These are phyloP conservation scores for Bos javanicus DNA, from an alignment of 2,113 vertebrate species.

Conservation along the genomic window DNA sequence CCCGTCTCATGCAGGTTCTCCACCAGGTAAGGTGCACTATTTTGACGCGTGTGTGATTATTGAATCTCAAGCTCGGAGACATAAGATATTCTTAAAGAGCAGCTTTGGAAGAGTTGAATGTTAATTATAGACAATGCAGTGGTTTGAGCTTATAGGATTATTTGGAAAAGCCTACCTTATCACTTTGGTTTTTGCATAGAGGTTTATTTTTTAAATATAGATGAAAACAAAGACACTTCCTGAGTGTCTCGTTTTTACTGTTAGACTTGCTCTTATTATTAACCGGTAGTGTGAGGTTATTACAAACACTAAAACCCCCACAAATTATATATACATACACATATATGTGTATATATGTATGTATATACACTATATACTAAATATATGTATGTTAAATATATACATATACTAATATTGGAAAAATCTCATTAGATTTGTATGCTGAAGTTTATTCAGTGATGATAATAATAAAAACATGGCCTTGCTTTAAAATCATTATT, in stretches of 20 bases:
- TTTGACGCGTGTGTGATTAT: not conserved
- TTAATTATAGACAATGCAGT: not conserved
- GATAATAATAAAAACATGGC: not conserved
- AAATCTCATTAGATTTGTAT: not conserved
- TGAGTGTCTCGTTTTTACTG: not conserved
- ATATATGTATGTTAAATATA: not conserved
- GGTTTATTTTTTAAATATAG: not conserved
- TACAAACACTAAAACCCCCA: not conserved
- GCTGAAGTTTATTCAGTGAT: not conserved
- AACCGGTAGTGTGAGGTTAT: not conserved
- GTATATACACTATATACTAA: not conserved
- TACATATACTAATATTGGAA: not conserved
- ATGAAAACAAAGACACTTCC: not conserved
- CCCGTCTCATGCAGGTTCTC: slow-evolving; percentile 78
- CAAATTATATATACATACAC: not conserved
- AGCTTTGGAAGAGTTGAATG: not conserved
- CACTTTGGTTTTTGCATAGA: not conserved
- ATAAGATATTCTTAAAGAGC: not conserved
- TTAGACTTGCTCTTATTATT: not conserved
- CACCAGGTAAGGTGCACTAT: slow-evolving; percentile 81
- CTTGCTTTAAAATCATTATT: not conserved
- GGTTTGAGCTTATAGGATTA: not conserved
- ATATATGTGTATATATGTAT: not conserved
- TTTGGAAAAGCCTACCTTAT: not conserved
- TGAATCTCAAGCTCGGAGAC: not conserved